Evolutionary conservation across 2,113 vertebrate genomes (phyloP).

Genomic region (Hyla sarda): DNA sequence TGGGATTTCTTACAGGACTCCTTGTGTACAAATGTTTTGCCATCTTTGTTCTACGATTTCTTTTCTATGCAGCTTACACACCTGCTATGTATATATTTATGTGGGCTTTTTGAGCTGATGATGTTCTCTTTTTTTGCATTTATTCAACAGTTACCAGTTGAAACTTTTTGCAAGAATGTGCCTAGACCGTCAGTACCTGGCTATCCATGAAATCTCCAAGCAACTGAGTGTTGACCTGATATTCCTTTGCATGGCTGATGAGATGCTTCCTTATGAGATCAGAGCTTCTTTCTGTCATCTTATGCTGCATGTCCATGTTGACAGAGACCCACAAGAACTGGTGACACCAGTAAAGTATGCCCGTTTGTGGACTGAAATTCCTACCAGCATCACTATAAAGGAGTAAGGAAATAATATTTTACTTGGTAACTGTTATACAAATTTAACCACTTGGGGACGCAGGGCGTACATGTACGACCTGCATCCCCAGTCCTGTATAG

Average conservation of each 20-base stretch:
- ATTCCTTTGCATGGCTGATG: constrained; percentile 98
- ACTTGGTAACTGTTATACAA: neutral
- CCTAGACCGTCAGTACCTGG: constrained; percentile 95
- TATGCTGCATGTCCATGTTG: constrained; percentile 96
- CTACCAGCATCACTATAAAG: constrained; percentile 94
- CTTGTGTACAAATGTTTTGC: neutral
- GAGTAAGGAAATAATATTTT: constrained; percentile 76
- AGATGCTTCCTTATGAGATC: constrained; percentile 92
- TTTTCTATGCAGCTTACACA: neutral
- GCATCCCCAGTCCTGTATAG: too few relatives aligned
- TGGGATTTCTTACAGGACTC: neutral
- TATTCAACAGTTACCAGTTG: constrained; percentile 87
- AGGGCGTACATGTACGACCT: too few relatives aligned
- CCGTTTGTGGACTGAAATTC: constrained; percentile 96
- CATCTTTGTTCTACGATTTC: neutral
- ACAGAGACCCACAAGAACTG: constrained; percentile 95
- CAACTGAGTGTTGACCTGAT: constrained; percentile 95
- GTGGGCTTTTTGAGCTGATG: neutral
- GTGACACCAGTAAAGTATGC: constrained; percentile 96
- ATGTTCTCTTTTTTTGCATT: neutral
- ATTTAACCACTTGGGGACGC: too few relatives aligned
- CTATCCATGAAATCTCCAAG: constrained; percentile 96
- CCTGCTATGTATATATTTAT: neutral
- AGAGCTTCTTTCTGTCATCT: constrained; percentile 97
- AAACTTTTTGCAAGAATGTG: constrained; percentile 98